Base-by-base conservation (phyloP, 2,113 vertebrate genomes). In the Scomber colias region DNA sequence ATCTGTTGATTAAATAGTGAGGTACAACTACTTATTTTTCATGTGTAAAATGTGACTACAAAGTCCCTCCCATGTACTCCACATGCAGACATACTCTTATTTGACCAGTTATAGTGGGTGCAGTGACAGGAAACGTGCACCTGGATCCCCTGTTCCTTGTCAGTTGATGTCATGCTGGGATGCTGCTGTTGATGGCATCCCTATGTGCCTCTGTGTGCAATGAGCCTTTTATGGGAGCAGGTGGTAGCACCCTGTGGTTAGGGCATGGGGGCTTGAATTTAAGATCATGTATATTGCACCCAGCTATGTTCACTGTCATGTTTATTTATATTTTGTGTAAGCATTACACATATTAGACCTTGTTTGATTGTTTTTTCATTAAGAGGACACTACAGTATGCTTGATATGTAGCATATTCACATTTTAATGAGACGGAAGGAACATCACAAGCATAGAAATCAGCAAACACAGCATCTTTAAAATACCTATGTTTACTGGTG, bases 221-320 rank as follows among this genome's bases (percentile, higher is more conserved):
- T 50, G 27, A 63, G 69, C 55, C 55, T 77, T 71, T 81, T 67
- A 72, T 75, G 61, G 67, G 72, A 64, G 60, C 85, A 86, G 83
- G 80, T 89, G 87, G 70, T 50, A 74, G 60, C 67, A 27, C 57
- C 50, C 51, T 69, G 7, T 49, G 31, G 40, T 70, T 49, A 55
- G 16, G 19, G 45, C 30, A 62, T 11, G 14, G 31, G 24, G 35
- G 50, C 17, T 46, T 17, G 4, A n/a, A 75, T 63, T 44, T 40
- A 6, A 60, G 10, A 55, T 19, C 21, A 54, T 45, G 44, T 56
- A 44, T 35, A 6, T 2, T 45, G 53, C 49, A 49, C 14, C 11
- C 40, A 53, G 27, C 1, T 0, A 69, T 27, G 53, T 48, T n/a
- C 11, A 11, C n/a, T 14, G 68, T 73, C 31, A 16, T 44, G 0